A percentile compares a stretch with the other conserved stretches of the same genome.
These are phyloP conservation scores for Holocentrus rufus DNA, from an alignment of 2,797 vertebrate species.

Conservation along the genomic window DNA sequence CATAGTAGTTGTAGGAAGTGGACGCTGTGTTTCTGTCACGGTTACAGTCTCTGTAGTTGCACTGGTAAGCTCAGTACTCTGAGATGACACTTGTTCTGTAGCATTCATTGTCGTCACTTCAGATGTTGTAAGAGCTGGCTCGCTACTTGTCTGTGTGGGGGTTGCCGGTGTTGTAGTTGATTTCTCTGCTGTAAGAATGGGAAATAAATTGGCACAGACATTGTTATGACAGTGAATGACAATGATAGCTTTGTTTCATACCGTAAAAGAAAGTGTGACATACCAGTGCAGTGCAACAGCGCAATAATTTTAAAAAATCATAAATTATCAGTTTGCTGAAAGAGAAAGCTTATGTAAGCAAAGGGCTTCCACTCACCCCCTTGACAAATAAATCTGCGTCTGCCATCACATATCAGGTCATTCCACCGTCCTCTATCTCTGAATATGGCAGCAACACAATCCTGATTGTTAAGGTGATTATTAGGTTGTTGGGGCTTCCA, in stretches of 20 bases:
- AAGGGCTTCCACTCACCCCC: slow-evolving; percentile 60
- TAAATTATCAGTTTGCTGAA: slow-evolving; percentile 5
- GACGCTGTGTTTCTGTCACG: slow-evolving; percentile 19
- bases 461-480: neutral
- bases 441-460: slow-evolving; percentile 58
- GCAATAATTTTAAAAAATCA: neutral
- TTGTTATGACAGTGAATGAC: neutral
- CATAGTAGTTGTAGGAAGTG: slow-evolving; percentile 6
- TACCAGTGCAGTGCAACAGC: neutral
- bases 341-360: neutral
- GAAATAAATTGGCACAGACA: slow-evolving; percentile 6
- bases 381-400: slow-evolving; percentile 64
- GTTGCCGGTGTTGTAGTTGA: slow-evolving; percentile 4
- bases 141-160: slow-evolving; percentile 17
- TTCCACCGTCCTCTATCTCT: slow-evolving; percentile 64
- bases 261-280: slow-evolving; percentile 1
- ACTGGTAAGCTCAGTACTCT: slow-evolving; percentile 22
- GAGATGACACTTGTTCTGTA: slow-evolving; percentile 10
- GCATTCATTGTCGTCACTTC: slow-evolving; percentile 11
- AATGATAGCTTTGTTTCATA: neutral
- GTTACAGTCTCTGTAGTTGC: slow-evolving; percentile 24
- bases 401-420: slow-evolving; percentile 28
- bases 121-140: slow-evolving; percentile 8
- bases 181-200: slow-evolving; percentile 49
- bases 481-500: slow-evolving; percentile 64